Evolutionary conservation across 2,797 vertebrate species (phyloP), one percentile per base, ranked within the genome.

Genomic region (Periparus ater): DNA sequence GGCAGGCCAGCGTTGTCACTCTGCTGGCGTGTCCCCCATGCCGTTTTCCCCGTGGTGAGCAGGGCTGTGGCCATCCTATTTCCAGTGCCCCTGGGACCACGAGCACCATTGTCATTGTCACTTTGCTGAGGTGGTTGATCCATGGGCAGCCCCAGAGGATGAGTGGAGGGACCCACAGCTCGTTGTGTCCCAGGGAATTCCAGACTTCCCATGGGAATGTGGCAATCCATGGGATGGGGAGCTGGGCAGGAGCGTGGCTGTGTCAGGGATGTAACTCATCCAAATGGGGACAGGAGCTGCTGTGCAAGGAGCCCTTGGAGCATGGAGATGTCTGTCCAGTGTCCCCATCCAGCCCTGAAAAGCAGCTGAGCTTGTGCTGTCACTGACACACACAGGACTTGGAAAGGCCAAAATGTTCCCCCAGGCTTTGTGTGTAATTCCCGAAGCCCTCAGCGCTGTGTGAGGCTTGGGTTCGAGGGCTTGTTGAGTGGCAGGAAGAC

Each of bases 101-200:
- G 13, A 55, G 14, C 1, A 1, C 22, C 36, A 0, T 27, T 13
- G 2, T 11, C 57, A 55, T 0, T 1, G 1, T 8, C 1, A 2
- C 53, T 53, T 17, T 58, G 57, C 79, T 55, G 38, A 45, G 73
- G 6, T n/a, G 45, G 5, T 19, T 81, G 61, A 30, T 27, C 71
- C 42, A 2, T 13, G 23, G 91, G 55, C 67, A 66, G 42, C 60
- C n/a, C 38, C 4, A 2, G 32, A 21, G 50, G 38, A 38, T 2
- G 6, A 50, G 42, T 1, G 3, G 45, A 53, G 50, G 13, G 22
- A 3, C 38, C 32, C 1, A 1, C 27, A 75, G 26, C 71, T 77
- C 74, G 1, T 61, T 3, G 0, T 23, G 55, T n/a, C 44, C 17
- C 62, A 22, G 6, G 44, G 48, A 47, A 45, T 30, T 61, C 26